A percentile compares a stretch with the other conserved stretches of the same genome.
Evolutionary conservation across 92 coral and sea anemone species (phyloP).

Genomic region (Epizoanthus ramosus): DNA sequence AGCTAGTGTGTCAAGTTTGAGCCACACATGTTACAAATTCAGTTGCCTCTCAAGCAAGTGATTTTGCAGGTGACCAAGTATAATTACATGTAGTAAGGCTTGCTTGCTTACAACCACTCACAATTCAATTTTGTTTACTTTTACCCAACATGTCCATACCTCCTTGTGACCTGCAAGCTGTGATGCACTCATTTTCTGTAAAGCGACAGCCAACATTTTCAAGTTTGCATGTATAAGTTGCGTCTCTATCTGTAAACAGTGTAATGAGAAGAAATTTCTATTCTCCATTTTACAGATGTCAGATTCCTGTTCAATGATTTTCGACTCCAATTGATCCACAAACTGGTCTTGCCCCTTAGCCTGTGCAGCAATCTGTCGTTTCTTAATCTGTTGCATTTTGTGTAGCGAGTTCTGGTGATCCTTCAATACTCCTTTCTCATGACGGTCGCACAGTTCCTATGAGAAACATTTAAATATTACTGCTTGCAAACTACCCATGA

Average conservation of each 20-base stretch:
- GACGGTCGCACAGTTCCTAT: conserved; percentile 94
- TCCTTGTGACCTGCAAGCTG: conserved; percentile 81
- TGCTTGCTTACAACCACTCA: no score
- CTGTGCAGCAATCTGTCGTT: conserved; percentile 94
- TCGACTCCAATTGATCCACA: conserved; percentile 90
- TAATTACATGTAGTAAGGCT: no score
- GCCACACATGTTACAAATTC: no score
- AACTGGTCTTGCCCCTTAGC: conserved; percentile 96
- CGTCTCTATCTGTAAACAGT: conserved; percentile 94
- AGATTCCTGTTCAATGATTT: conserved; percentile 94
- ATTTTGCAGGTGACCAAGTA: no score
- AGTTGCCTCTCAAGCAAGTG: no score
- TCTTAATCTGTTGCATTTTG: conserved; percentile 98
- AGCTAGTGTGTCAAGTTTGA: no score
- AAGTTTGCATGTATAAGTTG: conserved; percentile 94
- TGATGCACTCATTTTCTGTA: conserved; percentile 86
- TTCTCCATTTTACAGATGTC: conserved; percentile 99
- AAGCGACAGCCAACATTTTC: conserved; percentile 80
- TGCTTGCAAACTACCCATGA: background rate
- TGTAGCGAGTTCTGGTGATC: conserved; percentile 97
- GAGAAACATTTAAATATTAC: background rate
- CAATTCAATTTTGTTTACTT: no score
- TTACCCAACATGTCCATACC: conserved; percentile 48
- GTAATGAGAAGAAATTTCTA: conserved; percentile 93
- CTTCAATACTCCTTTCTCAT: conserved; percentile 95